phyloP scores from a whole-genome alignment of 2,113 vertebrate genomes.

The Apeltes quadracus region DNA sequence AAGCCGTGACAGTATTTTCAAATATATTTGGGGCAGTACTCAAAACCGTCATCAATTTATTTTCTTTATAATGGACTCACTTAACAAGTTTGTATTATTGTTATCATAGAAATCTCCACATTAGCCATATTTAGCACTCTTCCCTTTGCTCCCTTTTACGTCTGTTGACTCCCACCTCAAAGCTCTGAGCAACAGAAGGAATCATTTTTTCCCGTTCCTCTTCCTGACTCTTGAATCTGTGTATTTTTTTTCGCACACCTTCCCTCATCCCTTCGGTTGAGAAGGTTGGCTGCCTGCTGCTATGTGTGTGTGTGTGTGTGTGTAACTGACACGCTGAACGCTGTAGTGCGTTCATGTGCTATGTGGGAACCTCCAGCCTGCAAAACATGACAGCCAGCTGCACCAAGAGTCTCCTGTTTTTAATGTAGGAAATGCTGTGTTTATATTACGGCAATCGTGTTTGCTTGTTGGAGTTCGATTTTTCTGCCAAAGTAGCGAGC shows the following conservation, averaged over 20 bases:
- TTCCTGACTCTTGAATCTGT: constrained; percentile 18
- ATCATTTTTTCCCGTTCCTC: constrained; percentile 12
- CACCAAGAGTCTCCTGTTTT: constrained; percentile 21
- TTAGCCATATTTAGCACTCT: constrained; percentile 5
- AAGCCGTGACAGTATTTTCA: neutral
- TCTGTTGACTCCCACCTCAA: constrained; percentile 1
- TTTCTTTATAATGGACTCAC: neutral
- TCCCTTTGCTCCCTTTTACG: constrained; percentile 1
- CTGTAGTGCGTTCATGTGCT: constrained; percentile 38
- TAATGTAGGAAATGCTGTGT: constrained; percentile 22
- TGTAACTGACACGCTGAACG: constrained; percentile 40
- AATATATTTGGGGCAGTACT: neutral
- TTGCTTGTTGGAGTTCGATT: constrained; percentile 28
- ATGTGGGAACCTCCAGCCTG: constrained; percentile 18
- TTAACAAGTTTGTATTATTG: neutral
- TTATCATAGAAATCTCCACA: neutral
- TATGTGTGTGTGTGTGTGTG: constrained; percentile 14
- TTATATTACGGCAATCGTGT: constrained; percentile 27
- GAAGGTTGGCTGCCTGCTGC: constrained; percentile 43
- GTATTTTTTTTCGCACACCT: constrained; percentile 37
- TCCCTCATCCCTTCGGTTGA: constrained; percentile 26
- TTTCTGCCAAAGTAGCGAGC: constrained; percentile 21
- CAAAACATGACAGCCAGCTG: constrained; percentile 50
- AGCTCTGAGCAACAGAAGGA: constrained; percentile 24
- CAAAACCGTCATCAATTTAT: neutral